Conservation (phyloP, 2,113 vertebrate genomes). For the Heterocephalus glaber region DNA sequence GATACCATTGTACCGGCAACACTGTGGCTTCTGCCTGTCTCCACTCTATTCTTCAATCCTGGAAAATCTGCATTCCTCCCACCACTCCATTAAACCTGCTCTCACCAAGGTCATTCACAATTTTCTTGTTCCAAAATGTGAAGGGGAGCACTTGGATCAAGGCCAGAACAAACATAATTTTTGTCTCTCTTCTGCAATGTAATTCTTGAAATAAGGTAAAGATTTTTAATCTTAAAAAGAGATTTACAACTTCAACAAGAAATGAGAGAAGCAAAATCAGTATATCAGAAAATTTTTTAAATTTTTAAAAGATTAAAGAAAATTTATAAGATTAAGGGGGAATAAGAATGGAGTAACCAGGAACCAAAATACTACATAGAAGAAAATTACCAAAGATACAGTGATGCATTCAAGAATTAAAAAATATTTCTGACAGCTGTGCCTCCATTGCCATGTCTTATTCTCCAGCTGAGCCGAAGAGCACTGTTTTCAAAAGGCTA, state of each 20-base stretch:
- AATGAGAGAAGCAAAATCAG: not conserved
- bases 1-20: fast-evolving
- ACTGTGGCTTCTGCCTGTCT: not conserved
- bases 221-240: not conserved
- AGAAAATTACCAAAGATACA: not conserved
- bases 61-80: not conserved
- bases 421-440: not conserved
- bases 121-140: not conserved
- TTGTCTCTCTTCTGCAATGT: not conserved
- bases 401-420: not conserved
- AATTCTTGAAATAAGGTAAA: slow-evolving; percentile 24
- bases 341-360: not conserved
- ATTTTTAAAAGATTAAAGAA: slow-evolving; percentile 1
- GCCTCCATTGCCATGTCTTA: not conserved
- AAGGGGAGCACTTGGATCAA: not conserved
- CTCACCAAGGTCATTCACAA: not conserved
- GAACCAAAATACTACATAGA: not conserved
- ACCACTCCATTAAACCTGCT: not conserved
- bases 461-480: not conserved
- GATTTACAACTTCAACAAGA: not conserved
- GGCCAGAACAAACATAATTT: not conserved
- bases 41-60: too few species aligned
- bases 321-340: not conserved
- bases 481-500: not conserved
- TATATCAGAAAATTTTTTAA: not conserved